Base-by-base conservation (phyloP, 2,888 invertebrate species). In the Ophion costatus region DNA sequence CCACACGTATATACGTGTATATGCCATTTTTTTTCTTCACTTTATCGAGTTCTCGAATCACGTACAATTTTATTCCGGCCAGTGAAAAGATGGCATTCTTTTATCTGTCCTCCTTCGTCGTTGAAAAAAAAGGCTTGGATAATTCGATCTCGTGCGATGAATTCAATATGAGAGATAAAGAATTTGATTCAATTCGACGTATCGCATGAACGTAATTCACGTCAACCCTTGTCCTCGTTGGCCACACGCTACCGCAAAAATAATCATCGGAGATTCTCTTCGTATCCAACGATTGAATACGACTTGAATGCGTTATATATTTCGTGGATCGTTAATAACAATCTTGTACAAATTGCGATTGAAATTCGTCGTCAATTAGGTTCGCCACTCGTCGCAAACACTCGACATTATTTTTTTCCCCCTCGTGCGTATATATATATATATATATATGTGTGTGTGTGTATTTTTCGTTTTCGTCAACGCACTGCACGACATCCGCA, bases 311-410 rank as follows among this genome's bases (percentile, higher is more conserved):
- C 71, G 45, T 66, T 38, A 67, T 67, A 76, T 80, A 80, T 82
- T 80, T 82, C 74, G 77, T 71, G 42, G 61, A 83, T 88, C 85
- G 81, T 75, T 80, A 83, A 87, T 88, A 86, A 88, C 77, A 83
- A 87, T 87, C 81, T 80, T 73, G 80, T 67, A 77, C 75, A 82
- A 85, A 84, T 85, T 86, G 81, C 84, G 78, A 88, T 88, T 88
- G 87, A 88, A 87, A 86, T 86, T 83, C 82, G 71, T 78, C 75
- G 81, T 79, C 82, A 81, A 85, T 86, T 84, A 82, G 82, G 83
- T 81, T 78, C 82, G 78, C 77, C 82, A 67, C 38, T 82, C 82
- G 67, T 77, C 64, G 57, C 38, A 22, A 42, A 38, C 14, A 67
- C 57, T 64, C 73, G 22, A 38, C 42, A 4, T 59, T 63, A 14